These are phyloP conservation scores for Hemitrygon akajei DNA, from an alignment of 2,797 vertebrate species.

Conservation along the genomic window DNA sequence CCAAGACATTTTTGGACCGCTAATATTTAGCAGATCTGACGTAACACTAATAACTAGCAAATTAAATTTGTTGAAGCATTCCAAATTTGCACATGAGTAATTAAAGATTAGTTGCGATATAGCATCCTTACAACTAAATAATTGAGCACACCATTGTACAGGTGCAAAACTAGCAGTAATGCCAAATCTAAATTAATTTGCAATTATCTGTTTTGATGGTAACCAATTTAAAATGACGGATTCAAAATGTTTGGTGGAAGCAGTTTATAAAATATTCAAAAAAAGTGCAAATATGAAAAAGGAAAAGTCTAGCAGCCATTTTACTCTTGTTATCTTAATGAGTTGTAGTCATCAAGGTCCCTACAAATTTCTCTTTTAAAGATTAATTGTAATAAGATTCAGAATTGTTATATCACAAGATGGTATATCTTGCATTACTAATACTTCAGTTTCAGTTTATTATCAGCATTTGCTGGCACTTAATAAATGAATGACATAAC, in stretches of 20 bases:
- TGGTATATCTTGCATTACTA: conserved; percentile 25
- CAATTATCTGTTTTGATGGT: not conserved
- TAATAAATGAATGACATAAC: not conserved
- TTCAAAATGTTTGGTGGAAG: not conserved
- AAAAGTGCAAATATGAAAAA: not conserved
- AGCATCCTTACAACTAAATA: not conserved
- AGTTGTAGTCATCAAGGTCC: not conserved
- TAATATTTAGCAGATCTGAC: not conserved
- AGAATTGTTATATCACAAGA: conserved; percentile 23
- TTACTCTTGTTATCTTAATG: not conserved
- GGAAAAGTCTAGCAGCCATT: not conserved
- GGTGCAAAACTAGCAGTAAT: not conserved
- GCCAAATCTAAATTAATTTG: not conserved
- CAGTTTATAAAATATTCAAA: not conserved
- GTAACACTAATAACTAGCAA: not conserved
- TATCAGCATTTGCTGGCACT: conserved; percentile 5
- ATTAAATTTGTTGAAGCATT: not conserved
- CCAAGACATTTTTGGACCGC: not conserved
- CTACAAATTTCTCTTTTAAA: not conserved
- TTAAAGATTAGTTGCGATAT: not conserved
- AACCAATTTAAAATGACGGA: not conserved
- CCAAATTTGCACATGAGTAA: not conserved
- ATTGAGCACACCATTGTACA: not conserved
- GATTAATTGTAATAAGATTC: not conserved
- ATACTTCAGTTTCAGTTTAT: not conserved